phyloP scores from a whole-genome alignment of 2,888 invertebrate species.

The Pseudoips prasinana region DNA sequence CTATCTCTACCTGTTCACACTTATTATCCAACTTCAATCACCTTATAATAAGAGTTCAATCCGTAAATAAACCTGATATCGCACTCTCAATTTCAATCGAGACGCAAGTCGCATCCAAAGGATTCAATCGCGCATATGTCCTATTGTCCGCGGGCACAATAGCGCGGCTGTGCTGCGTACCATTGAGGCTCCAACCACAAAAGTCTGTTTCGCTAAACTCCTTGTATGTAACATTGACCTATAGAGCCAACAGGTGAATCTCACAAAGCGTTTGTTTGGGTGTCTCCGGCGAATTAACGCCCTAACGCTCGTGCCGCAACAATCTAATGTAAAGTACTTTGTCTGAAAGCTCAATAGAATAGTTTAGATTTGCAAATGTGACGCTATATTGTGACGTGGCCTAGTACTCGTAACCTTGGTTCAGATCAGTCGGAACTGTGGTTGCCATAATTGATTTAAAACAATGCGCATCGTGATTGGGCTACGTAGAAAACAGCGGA shows the following conservation, averaged over 20 bases:
- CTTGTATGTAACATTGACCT: conserved; percentile 79
- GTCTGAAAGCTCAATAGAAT: conserved; percentile 35
- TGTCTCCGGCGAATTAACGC: conserved; percentile 64
- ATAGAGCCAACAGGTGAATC: conserved; percentile 78
- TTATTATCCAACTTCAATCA: conserved; percentile 11
- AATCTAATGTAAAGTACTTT: conserved; percentile 33
- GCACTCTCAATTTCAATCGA: conserved; percentile 69
- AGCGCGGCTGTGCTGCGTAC: conserved; percentile 53
- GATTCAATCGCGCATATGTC: conserved; percentile 71
- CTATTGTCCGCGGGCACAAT: conserved; percentile 70
- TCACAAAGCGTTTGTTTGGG: conserved; percentile 74
- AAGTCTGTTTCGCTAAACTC: conserved; percentile 78
- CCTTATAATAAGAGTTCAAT: conserved; percentile 25
- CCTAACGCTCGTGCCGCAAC: conserved; percentile 33
- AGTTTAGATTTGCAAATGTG: conserved; percentile 28
- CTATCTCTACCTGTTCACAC: conserved; percentile 12
- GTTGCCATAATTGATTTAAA: too few relatives aligned
- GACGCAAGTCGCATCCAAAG: conserved; percentile 60
- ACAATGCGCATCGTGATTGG: too few relatives aligned
- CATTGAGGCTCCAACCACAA: conserved; percentile 64
- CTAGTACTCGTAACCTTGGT: conserved; percentile 11
- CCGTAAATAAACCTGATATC: conserved; percentile 37
- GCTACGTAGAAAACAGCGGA: conserved; percentile 10
- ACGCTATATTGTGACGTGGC: conserved; percentile 8
- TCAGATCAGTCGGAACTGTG: too few relatives aligned